Evolutionary conservation across 2,888 invertebrate genomes (phyloP), one percentile per base, ranked within the genome.

Genomic region (Lysandra coridon): DNA sequence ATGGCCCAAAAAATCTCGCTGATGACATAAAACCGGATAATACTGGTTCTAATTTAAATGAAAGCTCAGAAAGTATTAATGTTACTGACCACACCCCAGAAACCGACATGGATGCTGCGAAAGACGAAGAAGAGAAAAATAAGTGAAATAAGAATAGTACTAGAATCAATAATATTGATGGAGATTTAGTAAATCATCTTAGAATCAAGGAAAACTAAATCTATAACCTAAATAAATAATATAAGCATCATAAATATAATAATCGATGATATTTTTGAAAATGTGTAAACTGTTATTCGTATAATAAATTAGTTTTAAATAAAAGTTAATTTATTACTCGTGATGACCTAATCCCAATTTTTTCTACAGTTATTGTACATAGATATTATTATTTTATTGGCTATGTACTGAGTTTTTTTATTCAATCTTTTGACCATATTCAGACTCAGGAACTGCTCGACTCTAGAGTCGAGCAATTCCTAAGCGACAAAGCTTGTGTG

Each of bases 261-360:
- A 76, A 53, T 76, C 76, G 33, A 33, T 33, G 17, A 76, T 76
- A 76, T 76, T 76, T 76, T 76, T 76, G 37, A 76, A 76, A 76
- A 57, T 76, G 57, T 76, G 53, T 76, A 76, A 57, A 17, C 12
- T 57, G 53, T 76, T 76, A 76, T 76, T 30, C 14, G 76, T 57
- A n/a, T 76, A 57, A 76, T 57, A 76, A 81, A 30, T 79, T 79
- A 73, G 3, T 80, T 44, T 14, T 64, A 76, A 62, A 33, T 82
- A 17, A 75, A 44, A 75, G 6, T 49, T 75, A 6, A 3, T 49
- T 75, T 49, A 1, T 6, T 23, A 44, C 49, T 49, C 49, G 0
- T 49, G 49, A 49, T 49, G 10, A 10, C 49, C 49, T 2, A 2
- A 49, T 44, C 44, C 44, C 44, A 44, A 10, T 49, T 49, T 3